Percentiles rank a stretch among this genome's conserved stretches.
Evolutionary conservation across 2,797 vertebrate genomes (phyloP).

Genomic region (Selene dorsalis): DNA sequence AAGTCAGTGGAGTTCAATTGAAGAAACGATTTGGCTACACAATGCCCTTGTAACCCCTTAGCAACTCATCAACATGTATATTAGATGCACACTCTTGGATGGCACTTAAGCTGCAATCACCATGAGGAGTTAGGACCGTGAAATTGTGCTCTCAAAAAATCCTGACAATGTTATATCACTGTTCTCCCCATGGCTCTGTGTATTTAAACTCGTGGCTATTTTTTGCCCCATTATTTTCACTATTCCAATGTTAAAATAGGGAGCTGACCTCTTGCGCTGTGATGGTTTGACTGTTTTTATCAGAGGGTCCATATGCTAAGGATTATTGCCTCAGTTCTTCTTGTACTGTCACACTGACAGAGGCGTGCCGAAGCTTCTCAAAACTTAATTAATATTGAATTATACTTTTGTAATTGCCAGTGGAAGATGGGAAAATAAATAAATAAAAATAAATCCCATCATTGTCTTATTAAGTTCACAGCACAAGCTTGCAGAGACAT

Average conservation of each 20-base stretch:
- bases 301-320: conserved; percentile 44
- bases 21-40: conserved; percentile 64
- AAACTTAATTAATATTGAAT: conserved; percentile 16
- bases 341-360: background rate
- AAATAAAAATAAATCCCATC: background rate
- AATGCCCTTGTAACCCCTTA: conserved; percentile 67
- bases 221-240: conserved; percentile 57
- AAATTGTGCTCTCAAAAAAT: conserved; percentile 78
- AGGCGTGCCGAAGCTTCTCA: background rate
- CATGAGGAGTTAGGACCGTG: conserved; percentile 68
- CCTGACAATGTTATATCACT: conserved; percentile 61
- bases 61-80: conserved; percentile 79
- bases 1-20: conserved; percentile 73
- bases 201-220: conserved; percentile 64
- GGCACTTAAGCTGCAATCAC: conserved; percentile 69
- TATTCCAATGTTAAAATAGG: conserved; percentile 55
- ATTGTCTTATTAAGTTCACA: conserved; percentile 6
- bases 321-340: conserved; percentile 29
- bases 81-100: conserved; percentile 76
- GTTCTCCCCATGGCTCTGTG: conserved; percentile 46
- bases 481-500: background rate
- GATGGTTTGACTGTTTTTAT: conserved; percentile 46
- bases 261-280: conserved; percentile 49
- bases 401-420: conserved; percentile 11
- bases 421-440: conserved; percentile 15